A percentile compares a stretch with the other conserved stretches of the same genome.
phyloP scores from a whole-genome alignment of 1,140 invertebrate genomes.

The Euwallacea similis region DNA sequence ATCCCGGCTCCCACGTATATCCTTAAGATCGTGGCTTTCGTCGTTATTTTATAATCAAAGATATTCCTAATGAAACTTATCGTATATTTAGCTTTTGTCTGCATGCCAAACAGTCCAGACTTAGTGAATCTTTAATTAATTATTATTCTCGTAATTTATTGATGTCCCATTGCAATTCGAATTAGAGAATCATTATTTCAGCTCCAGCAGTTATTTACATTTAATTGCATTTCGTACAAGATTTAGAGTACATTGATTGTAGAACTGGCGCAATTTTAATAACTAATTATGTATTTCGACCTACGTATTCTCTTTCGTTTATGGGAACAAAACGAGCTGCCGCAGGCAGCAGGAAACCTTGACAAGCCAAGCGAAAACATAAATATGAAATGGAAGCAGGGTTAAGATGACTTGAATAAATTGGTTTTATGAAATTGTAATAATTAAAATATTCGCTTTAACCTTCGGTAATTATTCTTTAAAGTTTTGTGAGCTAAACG shows the following conservation, averaged over 20 bases:
- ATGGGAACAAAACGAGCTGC: conserved; percentile 12
- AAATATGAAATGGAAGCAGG: conserved; percentile 11
- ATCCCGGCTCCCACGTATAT: too few species aligned
- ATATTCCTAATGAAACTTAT: background rate
- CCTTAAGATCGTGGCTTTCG: too few species aligned
- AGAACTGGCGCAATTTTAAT: conserved; percentile 5
- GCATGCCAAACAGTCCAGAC: background rate
- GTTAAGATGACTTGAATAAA: conserved; percentile 9
- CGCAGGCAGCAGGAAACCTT: conserved; percentile 24
- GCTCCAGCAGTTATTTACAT: conserved; percentile 15
- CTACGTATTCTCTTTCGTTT: conserved; percentile 24
- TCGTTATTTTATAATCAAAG: too few species aligned
- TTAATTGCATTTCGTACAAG: conserved; percentile 20
- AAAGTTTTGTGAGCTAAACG: too few species aligned
- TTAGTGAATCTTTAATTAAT: conserved; percentile 1
- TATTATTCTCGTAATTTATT: conserved; percentile 12
- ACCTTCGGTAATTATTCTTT: too few species aligned
- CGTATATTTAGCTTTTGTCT: background rate
- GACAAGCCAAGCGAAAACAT: conserved; percentile 20
- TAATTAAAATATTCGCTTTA: too few species aligned
- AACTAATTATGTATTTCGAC: conserved; percentile 26
- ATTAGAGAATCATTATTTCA: conserved; percentile 20
- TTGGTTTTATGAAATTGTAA: background rate
- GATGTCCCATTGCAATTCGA: background rate
- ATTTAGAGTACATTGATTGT: background rate